Conservation (phyloP, 1,140 invertebrate genomes). For the Batillaria attramentaria region DNA sequence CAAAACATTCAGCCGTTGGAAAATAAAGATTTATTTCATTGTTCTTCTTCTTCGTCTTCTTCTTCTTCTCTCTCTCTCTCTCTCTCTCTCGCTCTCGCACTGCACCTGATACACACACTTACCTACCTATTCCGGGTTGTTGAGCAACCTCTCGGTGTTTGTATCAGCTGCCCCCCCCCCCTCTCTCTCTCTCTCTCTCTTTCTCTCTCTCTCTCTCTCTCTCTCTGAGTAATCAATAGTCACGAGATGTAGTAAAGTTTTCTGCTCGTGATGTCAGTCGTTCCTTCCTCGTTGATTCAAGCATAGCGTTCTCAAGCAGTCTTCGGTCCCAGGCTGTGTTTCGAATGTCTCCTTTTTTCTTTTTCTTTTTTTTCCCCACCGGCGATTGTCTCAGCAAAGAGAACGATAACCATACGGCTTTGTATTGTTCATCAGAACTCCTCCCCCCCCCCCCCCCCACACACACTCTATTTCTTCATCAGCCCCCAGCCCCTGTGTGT, state of each 20-base stretch:
- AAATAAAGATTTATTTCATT: neutral
- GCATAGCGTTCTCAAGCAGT: neutral
- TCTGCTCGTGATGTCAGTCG: neutral
- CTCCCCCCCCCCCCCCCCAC: too few species aligned
- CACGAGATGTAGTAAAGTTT: neutral
- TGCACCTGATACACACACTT: neutral
- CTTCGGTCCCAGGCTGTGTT: neutral
- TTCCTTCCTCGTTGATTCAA: neutral
- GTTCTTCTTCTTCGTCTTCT: neutral
- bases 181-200: constrained; percentile 5
- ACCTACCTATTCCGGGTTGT: neutral
- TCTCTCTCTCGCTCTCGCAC: neutral
- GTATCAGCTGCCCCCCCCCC: neutral
- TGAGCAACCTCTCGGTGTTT: neutral
- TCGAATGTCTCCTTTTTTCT: neutral
- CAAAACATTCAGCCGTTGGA: neutral
- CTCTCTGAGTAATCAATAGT: neutral
- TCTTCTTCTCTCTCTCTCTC: neutral
- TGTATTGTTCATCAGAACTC: too few species aligned
- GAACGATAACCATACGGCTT: too few species aligned
- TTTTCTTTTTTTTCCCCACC: neutral
- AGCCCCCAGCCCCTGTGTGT: too few species aligned
- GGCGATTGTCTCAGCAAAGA: neutral
- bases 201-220: neutral
- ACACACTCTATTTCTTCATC: too few species aligned